These are phyloP conservation scores for Crenichthys baileyi DNA, from an alignment of 2,797 vertebrate genomes.

Conservation along the genomic window DNA sequence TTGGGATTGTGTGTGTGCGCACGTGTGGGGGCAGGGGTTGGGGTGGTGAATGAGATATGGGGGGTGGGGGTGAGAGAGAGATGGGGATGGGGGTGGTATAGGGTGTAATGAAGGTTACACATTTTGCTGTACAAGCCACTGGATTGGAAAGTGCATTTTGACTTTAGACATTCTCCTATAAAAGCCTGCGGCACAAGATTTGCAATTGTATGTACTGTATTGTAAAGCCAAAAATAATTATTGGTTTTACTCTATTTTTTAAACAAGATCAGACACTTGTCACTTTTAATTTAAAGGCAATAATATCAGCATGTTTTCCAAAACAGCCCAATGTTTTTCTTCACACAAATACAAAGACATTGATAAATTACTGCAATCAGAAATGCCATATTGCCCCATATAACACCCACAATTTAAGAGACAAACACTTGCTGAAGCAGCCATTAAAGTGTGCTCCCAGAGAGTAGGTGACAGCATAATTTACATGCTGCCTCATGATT, in stretches of 20 bases:
- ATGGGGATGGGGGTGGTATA: not conserved
- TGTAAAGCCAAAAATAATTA: slow-evolving; percentile 7
- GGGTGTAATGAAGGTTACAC: slow-evolving; percentile 14
- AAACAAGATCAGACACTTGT: slow-evolving; percentile 15
- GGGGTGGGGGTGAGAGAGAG: not conserved
- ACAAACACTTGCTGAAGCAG: slow-evolving; percentile 43
- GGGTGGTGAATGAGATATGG: not conserved
- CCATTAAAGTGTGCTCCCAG: slow-evolving; percentile 38
- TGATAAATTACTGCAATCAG: slow-evolving; percentile 58
- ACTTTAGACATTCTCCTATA: slow-evolving; percentile 3
- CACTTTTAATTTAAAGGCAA: slow-evolving; percentile 17
- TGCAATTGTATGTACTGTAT: slow-evolving; percentile 10
- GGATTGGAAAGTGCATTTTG: slow-evolving; percentile 31
- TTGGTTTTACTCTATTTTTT: not conserved
- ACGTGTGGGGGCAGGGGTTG: not conserved
- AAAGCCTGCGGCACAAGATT: slow-evolving; percentile 9
- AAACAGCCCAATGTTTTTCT: slow-evolving; percentile 21
- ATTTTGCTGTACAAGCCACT: slow-evolving; percentile 37
- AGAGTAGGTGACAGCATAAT: slow-evolving; percentile 60
- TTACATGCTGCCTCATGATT: slow-evolving; percentile 51
- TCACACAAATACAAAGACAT: slow-evolving; percentile 40
- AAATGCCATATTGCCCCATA: slow-evolving; percentile 39
- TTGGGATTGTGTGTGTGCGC: slow-evolving; percentile 19
- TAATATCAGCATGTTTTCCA: slow-evolving; percentile 17
- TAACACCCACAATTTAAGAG: slow-evolving; percentile 41